Evolutionary conservation across 2,113 vertebrate species (phyloP).

Genomic region (Hippocampus comes): DNA sequence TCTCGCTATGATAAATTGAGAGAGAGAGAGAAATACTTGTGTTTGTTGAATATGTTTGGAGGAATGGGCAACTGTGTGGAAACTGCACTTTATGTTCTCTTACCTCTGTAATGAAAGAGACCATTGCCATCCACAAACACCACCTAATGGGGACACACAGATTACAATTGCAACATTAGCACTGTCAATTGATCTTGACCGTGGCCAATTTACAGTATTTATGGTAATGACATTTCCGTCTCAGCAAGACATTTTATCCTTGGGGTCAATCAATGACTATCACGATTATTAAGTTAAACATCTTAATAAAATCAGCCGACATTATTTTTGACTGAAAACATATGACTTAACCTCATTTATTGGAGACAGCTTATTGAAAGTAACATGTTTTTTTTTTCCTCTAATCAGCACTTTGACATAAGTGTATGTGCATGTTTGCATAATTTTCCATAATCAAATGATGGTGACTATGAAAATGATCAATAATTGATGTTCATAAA

Average conservation of each 20-base stretch:
- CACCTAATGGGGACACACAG: constrained; percentile 73
- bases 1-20: too few relatives aligned
- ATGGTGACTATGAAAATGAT: background rate
- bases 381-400: too few relatives aligned
- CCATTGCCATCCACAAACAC: constrained; percentile 94
- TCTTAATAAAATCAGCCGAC: background rate
- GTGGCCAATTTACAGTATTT: background rate
- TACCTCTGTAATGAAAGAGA: constrained; percentile 89
- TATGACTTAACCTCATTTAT: too few relatives aligned
- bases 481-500: background rate
- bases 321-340: background rate
- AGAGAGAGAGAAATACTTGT: too few relatives aligned
- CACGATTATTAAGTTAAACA: background rate
- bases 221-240: background rate
- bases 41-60: background rate
- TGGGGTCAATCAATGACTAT: background rate
- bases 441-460: background rate
- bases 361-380: too few relatives aligned
- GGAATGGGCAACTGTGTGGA: background rate
- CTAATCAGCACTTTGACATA: too few relatives aligned
- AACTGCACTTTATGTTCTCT: constrained; percentile 6
- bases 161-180: constrained; percentile 1
- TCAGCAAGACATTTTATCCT: background rate
- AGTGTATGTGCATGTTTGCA: too few relatives aligned
- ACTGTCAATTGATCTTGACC: background rate